Base-by-base conservation (phyloP, 1,140 invertebrate species). In the Cydia pomonella region DNA sequence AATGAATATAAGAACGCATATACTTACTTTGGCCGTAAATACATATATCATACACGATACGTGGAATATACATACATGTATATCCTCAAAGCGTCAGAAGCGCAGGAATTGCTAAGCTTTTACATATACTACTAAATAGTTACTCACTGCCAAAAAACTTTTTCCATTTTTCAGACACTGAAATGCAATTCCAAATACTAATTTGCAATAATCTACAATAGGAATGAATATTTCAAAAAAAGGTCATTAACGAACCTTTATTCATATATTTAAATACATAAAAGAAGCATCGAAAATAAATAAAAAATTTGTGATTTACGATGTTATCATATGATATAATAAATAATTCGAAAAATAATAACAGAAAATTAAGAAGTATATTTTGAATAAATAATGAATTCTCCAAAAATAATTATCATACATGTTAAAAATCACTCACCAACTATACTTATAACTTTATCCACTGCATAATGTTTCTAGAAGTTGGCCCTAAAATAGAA, bases 131-230 rank as follows among this genome's bases (percentile, higher is more conserved):
- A 79, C 85, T 86, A 81, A 83, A 82, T 82, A 83, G 82, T 91
- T 91, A 92, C 90, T 92, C 85, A 92, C 91, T 91, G 82, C 91
- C 91, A 87, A 86, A 92, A 80, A 92, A 80, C 91, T 92, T 92
- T 92, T 92, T 92, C 91, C 91, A 92, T 84, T 92, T 92, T 77
- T 92, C 91, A 88, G 90, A 92, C 88, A 91, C 91, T 92, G 91
- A 92, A 92, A 92, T 88, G 86, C 88, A 92, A 92, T 91, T 80
- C 82, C 81, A 92, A 88, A 82, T 82, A 82, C 91, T 93, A 93
- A 86, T 90, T 91, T 87, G 88, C 85, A 87, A 73, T 75, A 25
- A 73, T 86, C 82, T 86, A 89, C 80, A 82, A 74, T 80, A 77
- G 50, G n/a, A 73, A 73, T 21, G 66, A 18, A 76, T 74, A 76